Conservation (phyloP, 2,113 vertebrate species). For the Larimichthys polyactis region DNA sequence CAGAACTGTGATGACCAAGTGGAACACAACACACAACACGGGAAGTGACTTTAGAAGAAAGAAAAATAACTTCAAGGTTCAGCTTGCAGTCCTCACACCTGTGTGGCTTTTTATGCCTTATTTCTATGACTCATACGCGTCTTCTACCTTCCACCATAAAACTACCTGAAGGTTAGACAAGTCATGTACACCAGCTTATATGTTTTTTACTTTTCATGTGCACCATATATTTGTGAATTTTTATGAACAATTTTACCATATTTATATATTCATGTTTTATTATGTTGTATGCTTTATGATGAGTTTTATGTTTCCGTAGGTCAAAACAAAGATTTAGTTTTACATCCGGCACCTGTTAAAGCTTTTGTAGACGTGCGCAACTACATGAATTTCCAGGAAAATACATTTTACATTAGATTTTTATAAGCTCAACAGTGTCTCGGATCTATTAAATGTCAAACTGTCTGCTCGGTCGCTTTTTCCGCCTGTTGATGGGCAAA, state of each 20-base stretch:
- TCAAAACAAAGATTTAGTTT: not conserved
- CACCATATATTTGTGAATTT: not conserved
- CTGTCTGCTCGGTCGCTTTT: not conserved
- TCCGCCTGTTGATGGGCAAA: not conserved
- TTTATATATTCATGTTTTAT: not conserved
- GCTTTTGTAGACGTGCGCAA: not conserved
- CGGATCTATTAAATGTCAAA: not conserved
- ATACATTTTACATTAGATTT: not conserved
- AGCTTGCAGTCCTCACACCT: too few species aligned
- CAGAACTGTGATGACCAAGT: too few species aligned
- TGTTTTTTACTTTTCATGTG: not conserved
- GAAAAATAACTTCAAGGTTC: too few species aligned
- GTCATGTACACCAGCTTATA: not conserved
- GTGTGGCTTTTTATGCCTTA: not conserved
- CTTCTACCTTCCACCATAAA: not conserved
- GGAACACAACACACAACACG: too few species aligned
- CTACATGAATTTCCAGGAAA: not conserved
- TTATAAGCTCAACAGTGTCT: too few species aligned
- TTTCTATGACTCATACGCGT: not conserved
- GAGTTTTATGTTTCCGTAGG: not conserved
- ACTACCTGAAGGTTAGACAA: not conserved
- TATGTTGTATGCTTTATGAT: not conserved
- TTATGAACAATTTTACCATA: too few species aligned
- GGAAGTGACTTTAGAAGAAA: too few species aligned
- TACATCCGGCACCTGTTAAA: not conserved